phyloP scores from a whole-genome alignment of 2,797 vertebrate species.

The Enteromius radiatus region DNA sequence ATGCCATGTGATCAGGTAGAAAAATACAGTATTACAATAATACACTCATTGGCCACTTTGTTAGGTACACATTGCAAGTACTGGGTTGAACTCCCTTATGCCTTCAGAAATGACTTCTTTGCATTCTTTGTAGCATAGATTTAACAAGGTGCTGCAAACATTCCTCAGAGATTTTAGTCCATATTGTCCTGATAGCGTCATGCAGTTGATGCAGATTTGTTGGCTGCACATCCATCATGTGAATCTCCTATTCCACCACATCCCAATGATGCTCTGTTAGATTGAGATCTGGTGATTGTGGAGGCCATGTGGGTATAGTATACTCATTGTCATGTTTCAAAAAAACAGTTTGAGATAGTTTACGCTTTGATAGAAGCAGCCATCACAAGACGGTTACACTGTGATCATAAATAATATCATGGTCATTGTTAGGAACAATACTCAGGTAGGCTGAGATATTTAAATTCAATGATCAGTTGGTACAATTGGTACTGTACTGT shows the following conservation, averaged over 20 bases:
- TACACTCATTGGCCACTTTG: not conserved
- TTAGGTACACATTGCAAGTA: not conserved
- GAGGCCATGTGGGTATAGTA: not conserved
- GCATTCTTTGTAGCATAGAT: not conserved
- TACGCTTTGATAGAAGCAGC: not conserved
- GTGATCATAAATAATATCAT: not conserved
- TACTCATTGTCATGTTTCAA: not conserved
- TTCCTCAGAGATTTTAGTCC: not conserved
- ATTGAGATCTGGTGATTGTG: not conserved
- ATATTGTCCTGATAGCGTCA: not conserved
- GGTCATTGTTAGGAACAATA: not conserved
- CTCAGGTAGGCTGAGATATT: not conserved
- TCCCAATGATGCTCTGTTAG: not conserved
- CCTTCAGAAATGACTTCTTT: not conserved
- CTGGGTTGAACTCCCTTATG: not conserved
- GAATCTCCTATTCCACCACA: not conserved
- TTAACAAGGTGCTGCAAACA: not conserved
- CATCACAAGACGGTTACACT: not conserved
- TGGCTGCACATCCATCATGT: not conserved
- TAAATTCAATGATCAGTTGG: not conserved
- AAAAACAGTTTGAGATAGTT: not conserved
- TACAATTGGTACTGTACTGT: not conserved
- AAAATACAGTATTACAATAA: not conserved
- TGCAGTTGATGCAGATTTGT: not conserved
- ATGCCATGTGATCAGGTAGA: too few relatives aligned